phyloP scores from a whole-genome alignment of 2,113 vertebrate species.

The Ictalurus furcatus region DNA sequence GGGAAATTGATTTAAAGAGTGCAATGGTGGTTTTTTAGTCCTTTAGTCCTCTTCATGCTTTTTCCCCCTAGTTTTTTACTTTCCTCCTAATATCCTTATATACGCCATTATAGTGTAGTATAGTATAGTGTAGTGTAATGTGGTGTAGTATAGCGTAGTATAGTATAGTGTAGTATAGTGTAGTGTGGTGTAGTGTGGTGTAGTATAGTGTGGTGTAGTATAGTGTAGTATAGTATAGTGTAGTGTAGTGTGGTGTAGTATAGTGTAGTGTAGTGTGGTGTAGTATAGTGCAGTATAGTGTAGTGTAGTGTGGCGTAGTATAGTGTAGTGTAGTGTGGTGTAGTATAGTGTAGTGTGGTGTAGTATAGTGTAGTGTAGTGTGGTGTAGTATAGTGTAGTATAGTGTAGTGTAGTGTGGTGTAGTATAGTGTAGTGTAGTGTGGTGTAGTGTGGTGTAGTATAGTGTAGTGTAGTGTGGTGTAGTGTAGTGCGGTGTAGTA shows the following conservation, averaged over 20 bases:
- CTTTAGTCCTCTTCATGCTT: background rate
- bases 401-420: background rate
- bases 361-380: background rate
- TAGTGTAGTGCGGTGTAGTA: background rate
- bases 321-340: background rate
- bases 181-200: background rate
- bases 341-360: background rate
- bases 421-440: background rate
- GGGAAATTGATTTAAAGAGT: background rate
- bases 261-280: too few relatives aligned
- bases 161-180: background rate
- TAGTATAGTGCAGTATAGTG: too few relatives aligned
- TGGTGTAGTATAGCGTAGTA: background rate
- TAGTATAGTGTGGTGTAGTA: background rate
- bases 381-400: background rate
- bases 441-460: background rate
- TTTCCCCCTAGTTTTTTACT: background rate
- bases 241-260: background rate
- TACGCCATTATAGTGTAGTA: background rate
- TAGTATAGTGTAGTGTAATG: background rate
- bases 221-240: too few relatives aligned
- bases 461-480: background rate
- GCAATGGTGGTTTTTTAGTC: background rate
- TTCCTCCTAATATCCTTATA: background rate
- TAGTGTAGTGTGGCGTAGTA: too few relatives aligned